phyloP scores from a whole-genome alignment of 2,888 invertebrate genomes.

The Barypeithes pellucidus region DNA sequence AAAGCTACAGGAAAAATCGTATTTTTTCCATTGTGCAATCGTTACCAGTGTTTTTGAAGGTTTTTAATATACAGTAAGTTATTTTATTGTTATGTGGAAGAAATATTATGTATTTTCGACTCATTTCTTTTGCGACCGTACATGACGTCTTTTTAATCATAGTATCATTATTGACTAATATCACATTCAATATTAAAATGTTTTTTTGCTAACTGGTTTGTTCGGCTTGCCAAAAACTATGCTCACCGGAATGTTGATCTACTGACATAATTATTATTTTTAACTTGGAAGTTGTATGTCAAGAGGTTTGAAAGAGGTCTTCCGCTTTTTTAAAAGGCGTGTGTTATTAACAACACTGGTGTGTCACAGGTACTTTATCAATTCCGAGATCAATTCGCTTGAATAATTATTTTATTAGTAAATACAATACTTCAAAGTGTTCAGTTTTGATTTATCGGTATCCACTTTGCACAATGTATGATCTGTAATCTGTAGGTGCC shows the following conservation, averaged over 20 bases:
- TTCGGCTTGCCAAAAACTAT: not conserved
- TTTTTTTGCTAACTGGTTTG: not conserved
- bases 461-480: too few relatives aligned
- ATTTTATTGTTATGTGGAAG: not conserved
- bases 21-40: conserved; percentile 15
- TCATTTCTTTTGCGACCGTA: not conserved
- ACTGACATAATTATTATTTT: not conserved
- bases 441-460: too few relatives aligned
- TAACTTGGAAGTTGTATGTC: not conserved
- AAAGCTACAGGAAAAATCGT: not conserved
- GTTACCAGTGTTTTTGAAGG: not conserved
- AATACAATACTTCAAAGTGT: too few relatives aligned
- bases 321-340: conserved; percentile 2
- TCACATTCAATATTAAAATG: not conserved
- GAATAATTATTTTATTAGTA: too few relatives aligned
- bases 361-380: too few relatives aligned
- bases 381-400: too few relatives aligned
- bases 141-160: conserved; percentile 5
- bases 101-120: not conserved
- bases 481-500: too few relatives aligned
- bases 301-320: not conserved
- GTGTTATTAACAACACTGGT: too few relatives aligned
- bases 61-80: conserved; percentile 16
- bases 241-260: not conserved
- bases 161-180: conserved; percentile 3